phyloP scores from a whole-genome alignment of 1,140 invertebrate species.

The Leptoteleia sp. region DNA sequence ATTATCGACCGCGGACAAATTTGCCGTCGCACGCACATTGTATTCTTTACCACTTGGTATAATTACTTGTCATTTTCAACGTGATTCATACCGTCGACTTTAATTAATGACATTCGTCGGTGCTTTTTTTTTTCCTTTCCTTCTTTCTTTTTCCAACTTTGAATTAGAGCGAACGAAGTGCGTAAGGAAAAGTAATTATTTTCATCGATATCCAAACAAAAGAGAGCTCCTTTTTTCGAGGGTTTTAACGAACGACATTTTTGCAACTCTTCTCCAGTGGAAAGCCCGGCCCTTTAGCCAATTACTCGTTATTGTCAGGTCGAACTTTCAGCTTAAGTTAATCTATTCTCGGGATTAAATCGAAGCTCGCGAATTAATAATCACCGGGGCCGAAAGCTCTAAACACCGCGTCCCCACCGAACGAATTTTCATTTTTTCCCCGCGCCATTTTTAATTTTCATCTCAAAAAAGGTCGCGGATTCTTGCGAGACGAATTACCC shows the following conservation, averaged over 20 bases:
- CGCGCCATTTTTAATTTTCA: neutral
- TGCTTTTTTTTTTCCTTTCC: no score
- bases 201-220: slow-evolving; percentile 29
- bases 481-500: slow-evolving; percentile 36
- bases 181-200: slow-evolving; percentile 61
- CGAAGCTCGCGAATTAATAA: slow-evolving; percentile 35
- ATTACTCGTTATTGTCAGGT: slow-evolving; percentile 42
- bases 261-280: neutral
- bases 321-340: slow-evolving; percentile 28
- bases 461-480: slow-evolving; percentile 1
- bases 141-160: slow-evolving; percentile 35
- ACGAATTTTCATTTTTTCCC: no score
- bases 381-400: no score
- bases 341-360: slow-evolving; percentile 9
- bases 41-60: slow-evolving; percentile 37
- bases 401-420: no score
- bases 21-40: slow-evolving; percentile 34
- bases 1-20: slow-evolving; percentile 21
- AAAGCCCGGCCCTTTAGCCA: slow-evolving; percentile 9
- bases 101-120: slow-evolving; percentile 55
- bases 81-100: slow-evolving; percentile 39
- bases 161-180: slow-evolving; percentile 33
- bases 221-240: slow-evolving; percentile 34
- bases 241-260: slow-evolving; percentile 27
- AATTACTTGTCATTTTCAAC: slow-evolving; percentile 55